A percentile compares a stretch with the other conserved stretches of the same genome.
Conservation (phyloP, 2,797 vertebrate genomes). For the Gouania willdenowi region DNA sequence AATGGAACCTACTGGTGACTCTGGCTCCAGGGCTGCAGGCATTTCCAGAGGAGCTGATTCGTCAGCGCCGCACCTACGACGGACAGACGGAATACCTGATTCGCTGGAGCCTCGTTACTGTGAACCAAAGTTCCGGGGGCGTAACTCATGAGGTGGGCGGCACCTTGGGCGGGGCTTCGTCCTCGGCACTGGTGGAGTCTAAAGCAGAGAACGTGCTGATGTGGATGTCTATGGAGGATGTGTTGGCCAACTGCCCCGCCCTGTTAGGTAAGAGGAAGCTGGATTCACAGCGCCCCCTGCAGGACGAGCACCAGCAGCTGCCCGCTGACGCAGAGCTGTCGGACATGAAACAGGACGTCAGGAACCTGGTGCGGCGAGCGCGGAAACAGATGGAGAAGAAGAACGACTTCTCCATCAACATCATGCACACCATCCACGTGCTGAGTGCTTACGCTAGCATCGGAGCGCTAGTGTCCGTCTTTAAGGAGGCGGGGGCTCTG, state of each 20-base stretch:
- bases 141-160: conserved; percentile 22
- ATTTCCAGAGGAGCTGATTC: conserved; percentile 87
- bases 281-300: conserved; percentile 66
- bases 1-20: conserved; percentile 84
- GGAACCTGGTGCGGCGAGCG: conserved; percentile 84
- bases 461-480: conserved; percentile 84
- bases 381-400: conserved; percentile 82
- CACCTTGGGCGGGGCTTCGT: conserved; percentile 28
- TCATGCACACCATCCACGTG: conserved; percentile 89
- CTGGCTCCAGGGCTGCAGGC: conserved; percentile 84
- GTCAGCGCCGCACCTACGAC: conserved; percentile 82
- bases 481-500: conserved; percentile 88
- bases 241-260: conserved; percentile 87
- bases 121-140: conserved; percentile 67
- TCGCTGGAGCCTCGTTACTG: conserved; percentile 81
- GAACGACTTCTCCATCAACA: conserved; percentile 74
- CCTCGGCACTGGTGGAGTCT: conserved; percentile 58
- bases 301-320: conserved; percentile 57
- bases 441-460: conserved; percentile 93
- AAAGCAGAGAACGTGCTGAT: conserved; percentile 85
- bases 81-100: conserved; percentile 86
- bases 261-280: conserved; percentile 80
- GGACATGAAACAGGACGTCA: conserved; percentile 90
- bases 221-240: conserved; percentile 93
- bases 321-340: conserved; percentile 72